Base-by-base conservation (phyloP, 2,797 vertebrate species). In the Acanthornis magna region DNA sequence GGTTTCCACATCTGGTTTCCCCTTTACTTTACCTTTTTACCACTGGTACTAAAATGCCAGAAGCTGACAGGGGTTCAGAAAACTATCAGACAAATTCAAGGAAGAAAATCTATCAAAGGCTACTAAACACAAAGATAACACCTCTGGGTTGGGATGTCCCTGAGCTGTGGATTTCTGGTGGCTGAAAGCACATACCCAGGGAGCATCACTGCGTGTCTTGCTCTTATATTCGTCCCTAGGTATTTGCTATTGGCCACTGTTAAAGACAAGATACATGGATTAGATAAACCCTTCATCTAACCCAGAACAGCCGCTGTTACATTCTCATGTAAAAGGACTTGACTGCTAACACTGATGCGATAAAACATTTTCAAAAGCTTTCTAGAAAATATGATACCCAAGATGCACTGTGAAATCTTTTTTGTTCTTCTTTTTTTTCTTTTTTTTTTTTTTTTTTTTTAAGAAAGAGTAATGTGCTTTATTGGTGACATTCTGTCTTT, bases 221-320 rank as follows among this genome's bases (percentile, higher is more conserved):
- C 70, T 91, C 91, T 91, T 94, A n/a, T 27, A 55, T 84, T 95
- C 73, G 62, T 94, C 95, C 85, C 93, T 6, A 84, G 82, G 73
- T 76, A 51, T 88, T 89, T 91, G 60, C 70, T 91, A 43, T 68
- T 91, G 94, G 88, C 70, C 82, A 53, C 70, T 51, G 88, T 65
- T 88, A 75, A 80, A 91, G 58, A 94, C 89, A 95, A 96, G 94
- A 96, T 95, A 93, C 76, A 48, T 42, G 76, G 51, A 82, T 43
- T n/a, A 95, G 96, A 96, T 95, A 96, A 96, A 88, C 10, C 70
- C 54, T 84, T 90, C 93, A 40, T 84, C 82, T 90, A 86, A 85
- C 54, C 40, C 90, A 81, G 94, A 88, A 68, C 76, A 84, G 76
- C 62, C 2, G 0, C 32, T 65, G 65, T 71, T 95, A 78, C 73